Evolutionary conservation across 1,140 invertebrate species (phyloP), one percentile per base, ranked within the genome.

Genomic region (Dinoponera quadriceps): DNA sequence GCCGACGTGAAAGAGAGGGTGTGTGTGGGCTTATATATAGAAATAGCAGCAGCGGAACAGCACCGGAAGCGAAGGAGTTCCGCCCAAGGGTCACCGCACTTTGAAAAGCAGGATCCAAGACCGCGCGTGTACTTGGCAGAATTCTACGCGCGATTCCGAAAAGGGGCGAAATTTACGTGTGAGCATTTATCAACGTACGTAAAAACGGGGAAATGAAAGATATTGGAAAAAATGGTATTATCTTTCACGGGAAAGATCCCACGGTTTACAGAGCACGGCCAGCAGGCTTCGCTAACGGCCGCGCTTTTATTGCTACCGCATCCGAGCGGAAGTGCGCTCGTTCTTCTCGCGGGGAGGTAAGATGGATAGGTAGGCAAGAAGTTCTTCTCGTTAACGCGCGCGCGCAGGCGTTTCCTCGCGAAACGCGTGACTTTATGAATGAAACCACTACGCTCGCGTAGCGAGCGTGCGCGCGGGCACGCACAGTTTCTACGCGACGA

Each of bases 81-180:
- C 92, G 92, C 91, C 92, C 91, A 92, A 92, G 92, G 92, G 92
- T 93, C 92, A 93, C 88, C 92, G 92, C 91, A 92, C 92, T 93
- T 91, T 91, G 80, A 88, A 90, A 91, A 82, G 22, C 74, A 59
- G 77, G 80, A 85, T 88, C 59, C 84, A 85, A 87, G 86, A 81
- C 69, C 25, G 65, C 38, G 48, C 18, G 62, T 44, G 68, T 68
- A 66, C 54, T 83, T 60, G 68, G 20, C 27, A 65, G 55, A 66
- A 85, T 74, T 73, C 44, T 20, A 49, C 22, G 11, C 33, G 29
- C 3, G 14, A 59, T 29, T 54, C n/a, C 18, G 1, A 20, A 2
- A 27, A 68, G 18, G 1, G 5, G 3, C 49, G 16, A 0, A 11
- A 44, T 44, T 11, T 44, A 11, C 38, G 38, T n/a, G n/a, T n/a